Percentiles rank a stretch among this genome's conserved stretches.
Evolutionary conservation across 1,140 invertebrate species (phyloP).

Genomic region (Meteorus sp.): DNA sequence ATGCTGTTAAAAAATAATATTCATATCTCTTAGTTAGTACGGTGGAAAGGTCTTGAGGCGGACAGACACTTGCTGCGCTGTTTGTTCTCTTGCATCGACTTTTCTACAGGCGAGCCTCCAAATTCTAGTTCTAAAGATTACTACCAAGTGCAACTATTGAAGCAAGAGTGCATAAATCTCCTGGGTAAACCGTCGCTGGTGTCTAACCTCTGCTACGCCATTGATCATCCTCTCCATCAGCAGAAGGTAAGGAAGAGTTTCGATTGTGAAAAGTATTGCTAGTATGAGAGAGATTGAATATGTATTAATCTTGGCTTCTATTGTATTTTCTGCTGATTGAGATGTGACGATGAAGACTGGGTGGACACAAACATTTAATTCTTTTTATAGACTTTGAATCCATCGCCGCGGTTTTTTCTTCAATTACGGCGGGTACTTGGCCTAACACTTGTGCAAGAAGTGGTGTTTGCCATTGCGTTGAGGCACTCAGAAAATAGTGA

Average conservation of each 20-base stretch:
- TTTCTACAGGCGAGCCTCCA: constrained; percentile 61
- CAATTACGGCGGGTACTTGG: constrained; percentile 82
- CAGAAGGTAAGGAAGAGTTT: constrained; percentile 60
- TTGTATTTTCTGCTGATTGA: constrained; percentile 3
- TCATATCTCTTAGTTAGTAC: constrained; percentile 66
- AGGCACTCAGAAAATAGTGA: constrained; percentile 78
- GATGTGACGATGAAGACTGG: neutral
- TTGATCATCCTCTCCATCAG: constrained; percentile 70
- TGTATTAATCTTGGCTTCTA: neutral
- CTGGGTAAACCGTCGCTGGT: constrained; percentile 74
- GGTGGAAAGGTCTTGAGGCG: constrained; percentile 81
- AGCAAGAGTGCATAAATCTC: constrained; percentile 71
- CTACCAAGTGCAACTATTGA: constrained; percentile 73
- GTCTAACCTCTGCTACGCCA: constrained; percentile 77
- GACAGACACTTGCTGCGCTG: constrained; percentile 85
- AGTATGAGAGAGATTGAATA: neutral
- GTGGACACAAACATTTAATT: constrained; percentile 22
- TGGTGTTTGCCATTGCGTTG: constrained; percentile 82
- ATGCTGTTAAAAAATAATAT: neutral
- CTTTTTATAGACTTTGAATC: constrained; percentile 70
- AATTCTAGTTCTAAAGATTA: constrained; percentile 61
- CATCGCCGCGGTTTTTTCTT: constrained; percentile 75
- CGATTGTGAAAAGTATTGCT: neutral
- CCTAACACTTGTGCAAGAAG: constrained; percentile 84
- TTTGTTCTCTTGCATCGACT: constrained; percentile 76